Conservation (phyloP, 2,113 vertebrate species). For the Indicator maculatus region DNA sequence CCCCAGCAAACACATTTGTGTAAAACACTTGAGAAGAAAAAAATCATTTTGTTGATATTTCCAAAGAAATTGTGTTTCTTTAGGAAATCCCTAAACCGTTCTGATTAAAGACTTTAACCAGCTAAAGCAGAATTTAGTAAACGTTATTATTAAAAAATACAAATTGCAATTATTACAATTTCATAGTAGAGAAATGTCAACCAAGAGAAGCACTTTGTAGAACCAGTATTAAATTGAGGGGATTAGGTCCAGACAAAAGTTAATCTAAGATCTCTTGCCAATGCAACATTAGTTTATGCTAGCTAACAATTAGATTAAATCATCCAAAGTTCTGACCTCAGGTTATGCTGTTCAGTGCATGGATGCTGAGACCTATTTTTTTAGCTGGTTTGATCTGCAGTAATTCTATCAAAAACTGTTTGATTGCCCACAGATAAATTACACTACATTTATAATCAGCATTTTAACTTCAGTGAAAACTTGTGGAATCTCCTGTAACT, state of each 20-base stretch:
- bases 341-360: neutral
- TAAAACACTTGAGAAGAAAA: neutral
- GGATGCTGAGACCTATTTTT: neutral
- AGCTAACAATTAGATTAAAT: conserved; percentile 42
- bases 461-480: neutral
- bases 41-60: neutral
- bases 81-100: neutral
- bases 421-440: neutral
- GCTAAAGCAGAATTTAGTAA: conserved; percentile 7
- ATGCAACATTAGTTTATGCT: neutral
- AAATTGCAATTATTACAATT: conserved; percentile 7
- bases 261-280: conserved; percentile 43
- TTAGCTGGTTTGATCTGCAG: neutral
- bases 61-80: neutral
- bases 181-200: neutral
- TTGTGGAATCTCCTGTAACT: neutral
- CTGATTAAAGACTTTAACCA: neutral
- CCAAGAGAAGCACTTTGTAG: conserved; percentile 1
- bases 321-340: neutral
- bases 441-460: neutral
- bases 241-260: conserved; percentile 40
- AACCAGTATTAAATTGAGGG: neutral
- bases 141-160: neutral
- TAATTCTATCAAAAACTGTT: conserved; percentile 9
- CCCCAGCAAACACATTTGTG: neutral